Evolutionary conservation across 2,888 invertebrate genomes (phyloP), one percentile per base, ranked within the genome.

Genomic region (Coleophora deauratella): DNA sequence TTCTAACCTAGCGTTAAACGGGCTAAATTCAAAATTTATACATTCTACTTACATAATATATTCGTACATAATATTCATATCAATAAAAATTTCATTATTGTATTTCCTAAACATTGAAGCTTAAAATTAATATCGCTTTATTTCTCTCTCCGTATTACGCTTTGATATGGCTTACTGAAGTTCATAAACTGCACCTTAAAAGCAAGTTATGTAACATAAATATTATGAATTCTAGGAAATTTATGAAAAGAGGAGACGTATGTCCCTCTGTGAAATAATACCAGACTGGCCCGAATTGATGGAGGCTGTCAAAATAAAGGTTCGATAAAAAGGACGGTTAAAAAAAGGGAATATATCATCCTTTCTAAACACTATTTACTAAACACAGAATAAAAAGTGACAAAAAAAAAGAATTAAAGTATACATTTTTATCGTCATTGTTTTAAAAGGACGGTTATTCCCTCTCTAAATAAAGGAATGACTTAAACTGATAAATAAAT

Each of bases 281-380:
- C 91, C 91, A 65, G 93, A 93, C 87, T 93, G 93, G 92, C 93
- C 93, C 68, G 88, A 75, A 63, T 90, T 93, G 79, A 81, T 88
- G 80, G 87, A 88, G 78, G 79, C 87, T 84, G 87, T 87, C 74
- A 89, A 88, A 87, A 81, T 84, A 79, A 90, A 90, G 90, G 90
- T 90, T 90, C 88, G 90, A 81, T 88, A 73, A 84, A 76, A 71
- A 65, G 66, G 66, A 68, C 47, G 52, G 53, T 55, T 73, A 75
- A 82, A 80, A 4, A 21, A 21, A 21, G 21, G 21, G 21, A 21
- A 21, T 21, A 21, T 6, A 21, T 21, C 21, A 21, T 21, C 21
- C 21, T 21, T 21, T 21, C 3, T 4, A 21, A 21, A 3, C 3
- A 3, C 21, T 21, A 21, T 21, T 21, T 21, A 21, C 21, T 6